Conservation (phyloP, 2,888 invertebrate genomes). For the Scaptodrosophila latifasciaeformis region DNA sequence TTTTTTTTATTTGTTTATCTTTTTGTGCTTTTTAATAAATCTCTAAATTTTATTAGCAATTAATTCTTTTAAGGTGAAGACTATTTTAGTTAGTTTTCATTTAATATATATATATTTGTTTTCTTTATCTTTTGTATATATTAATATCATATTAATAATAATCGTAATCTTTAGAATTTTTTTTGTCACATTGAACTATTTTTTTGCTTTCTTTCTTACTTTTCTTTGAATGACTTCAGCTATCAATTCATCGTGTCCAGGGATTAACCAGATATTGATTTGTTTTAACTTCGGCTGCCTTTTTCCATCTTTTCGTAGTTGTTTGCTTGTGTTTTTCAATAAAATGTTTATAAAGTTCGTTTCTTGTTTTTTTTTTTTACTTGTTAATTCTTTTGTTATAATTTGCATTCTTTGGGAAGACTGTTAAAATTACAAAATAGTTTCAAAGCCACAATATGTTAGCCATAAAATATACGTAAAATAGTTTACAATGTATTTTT, state of each 20-base stretch:
- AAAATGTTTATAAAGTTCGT: conserved; percentile 17
- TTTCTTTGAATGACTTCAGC: too few relatives aligned
- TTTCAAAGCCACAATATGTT: too few relatives aligned
- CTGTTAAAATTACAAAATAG: conserved; percentile 40
- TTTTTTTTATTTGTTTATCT: conserved; percentile 4
- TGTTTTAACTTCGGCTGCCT: not conserved
- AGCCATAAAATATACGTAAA: not conserved
- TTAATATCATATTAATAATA: too few relatives aligned
- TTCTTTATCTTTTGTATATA: conserved; percentile 2
- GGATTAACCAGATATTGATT: too few relatives aligned
- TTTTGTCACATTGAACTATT: conserved; percentile 17
- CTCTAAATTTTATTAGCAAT: conserved; percentile 2
- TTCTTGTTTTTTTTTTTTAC: conserved; percentile 1
- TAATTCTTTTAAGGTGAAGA: not conserved
- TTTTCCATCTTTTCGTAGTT: conserved; percentile 10
- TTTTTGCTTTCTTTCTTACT: not conserved
- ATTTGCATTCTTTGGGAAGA: conserved; percentile 55
- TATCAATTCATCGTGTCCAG: too few relatives aligned
- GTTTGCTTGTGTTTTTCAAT: conserved; percentile 10
- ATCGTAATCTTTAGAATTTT: conserved; percentile 8
- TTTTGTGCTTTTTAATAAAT: conserved; percentile 3
- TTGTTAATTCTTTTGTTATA: conserved; percentile 19
- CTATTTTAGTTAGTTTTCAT: conserved; percentile 3
- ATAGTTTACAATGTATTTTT: not conserved
- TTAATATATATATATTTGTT: not conserved